Conservation (phyloP, 2,797 vertebrate species). For the Mus minutoides region DNA sequence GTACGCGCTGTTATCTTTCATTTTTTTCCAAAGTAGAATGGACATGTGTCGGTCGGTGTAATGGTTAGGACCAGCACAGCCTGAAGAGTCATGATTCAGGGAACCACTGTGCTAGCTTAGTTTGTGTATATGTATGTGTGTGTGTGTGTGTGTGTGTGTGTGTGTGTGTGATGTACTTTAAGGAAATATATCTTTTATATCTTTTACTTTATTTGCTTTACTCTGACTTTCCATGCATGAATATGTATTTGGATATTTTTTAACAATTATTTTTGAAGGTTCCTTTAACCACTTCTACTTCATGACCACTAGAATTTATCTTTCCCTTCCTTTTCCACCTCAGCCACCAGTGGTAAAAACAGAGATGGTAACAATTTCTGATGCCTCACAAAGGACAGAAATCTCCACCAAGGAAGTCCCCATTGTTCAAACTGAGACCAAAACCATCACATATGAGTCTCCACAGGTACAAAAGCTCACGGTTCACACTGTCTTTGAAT, state of each 20-base stretch:
- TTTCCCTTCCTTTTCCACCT: conserved; percentile 80
- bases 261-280: conserved; percentile 62
- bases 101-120: background rate
- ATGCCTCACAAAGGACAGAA: conserved; percentile 98
- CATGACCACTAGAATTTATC: conserved; percentile 78
- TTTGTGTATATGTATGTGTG: background rate
- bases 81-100: conserved; percentile 14
- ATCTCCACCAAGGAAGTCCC: conserved; percentile 99
- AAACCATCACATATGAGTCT: conserved; percentile 99
- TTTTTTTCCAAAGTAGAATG: background rate
- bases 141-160: background rate
- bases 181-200: conserved; percentile 47
- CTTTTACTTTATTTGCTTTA: conserved; percentile 66
- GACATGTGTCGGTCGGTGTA: background rate
- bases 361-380: conserved; percentile 99
- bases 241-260: conserved; percentile 68
- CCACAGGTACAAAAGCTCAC: conserved; percentile 91
- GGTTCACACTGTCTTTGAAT: conserved; percentile 25
- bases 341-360: conserved; percentile 99
- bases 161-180: background rate
- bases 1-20: background rate
- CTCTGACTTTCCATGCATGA: conserved; percentile 43
- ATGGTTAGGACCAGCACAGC: background rate
- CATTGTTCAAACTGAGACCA: conserved; percentile 99
- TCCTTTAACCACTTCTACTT: conserved; percentile 65